phyloP scores from a whole-genome alignment of 2,888 invertebrate species.

The Autographa pulchrina region DNA sequence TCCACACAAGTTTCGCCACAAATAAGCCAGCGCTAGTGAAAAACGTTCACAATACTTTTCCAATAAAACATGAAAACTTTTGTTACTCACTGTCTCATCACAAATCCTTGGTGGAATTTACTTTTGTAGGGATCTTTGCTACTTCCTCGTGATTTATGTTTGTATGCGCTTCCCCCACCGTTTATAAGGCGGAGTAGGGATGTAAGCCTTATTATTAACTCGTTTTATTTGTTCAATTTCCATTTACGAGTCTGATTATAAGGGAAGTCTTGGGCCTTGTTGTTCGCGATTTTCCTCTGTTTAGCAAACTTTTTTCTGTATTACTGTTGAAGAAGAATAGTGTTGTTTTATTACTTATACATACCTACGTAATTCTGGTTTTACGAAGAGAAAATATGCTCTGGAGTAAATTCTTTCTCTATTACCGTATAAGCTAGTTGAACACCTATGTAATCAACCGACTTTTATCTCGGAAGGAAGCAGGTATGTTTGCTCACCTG shows the following conservation, averaged over 20 bases:
- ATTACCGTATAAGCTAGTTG: not conserved
- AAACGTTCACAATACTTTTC: constrained; percentile 60
- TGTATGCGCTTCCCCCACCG: constrained; percentile 47
- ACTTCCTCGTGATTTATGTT: constrained; percentile 66
- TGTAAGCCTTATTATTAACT: constrained; percentile 65
- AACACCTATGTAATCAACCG: not conserved
- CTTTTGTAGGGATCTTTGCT: constrained; percentile 61
- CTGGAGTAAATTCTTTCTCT: not conserved
- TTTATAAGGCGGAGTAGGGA: constrained; percentile 35
- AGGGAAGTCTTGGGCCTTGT: constrained; percentile 48
- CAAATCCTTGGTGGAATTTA: constrained; percentile 56
- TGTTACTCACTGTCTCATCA: constrained; percentile 66
- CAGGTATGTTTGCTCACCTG: not conserved
- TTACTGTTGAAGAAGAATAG: constrained; percentile 22
- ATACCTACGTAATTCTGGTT: constrained; percentile 13
- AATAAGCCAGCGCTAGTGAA: constrained; percentile 48
- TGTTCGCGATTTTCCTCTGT: constrained; percentile 46
- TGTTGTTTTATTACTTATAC: constrained; percentile 25
- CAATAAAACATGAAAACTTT: constrained; percentile 69
- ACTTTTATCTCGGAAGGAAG: not conserved
- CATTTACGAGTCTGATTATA: constrained; percentile 63
- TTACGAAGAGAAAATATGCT: constrained; percentile 5
- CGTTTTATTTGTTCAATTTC: constrained; percentile 60
- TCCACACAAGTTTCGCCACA: constrained; percentile 47
- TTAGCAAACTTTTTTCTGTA: constrained; percentile 37